These are phyloP conservation scores for Ernsta delagoae DNA, from an alignment of 2,888 invertebrate genomes.

Conservation along the genomic window DNA sequence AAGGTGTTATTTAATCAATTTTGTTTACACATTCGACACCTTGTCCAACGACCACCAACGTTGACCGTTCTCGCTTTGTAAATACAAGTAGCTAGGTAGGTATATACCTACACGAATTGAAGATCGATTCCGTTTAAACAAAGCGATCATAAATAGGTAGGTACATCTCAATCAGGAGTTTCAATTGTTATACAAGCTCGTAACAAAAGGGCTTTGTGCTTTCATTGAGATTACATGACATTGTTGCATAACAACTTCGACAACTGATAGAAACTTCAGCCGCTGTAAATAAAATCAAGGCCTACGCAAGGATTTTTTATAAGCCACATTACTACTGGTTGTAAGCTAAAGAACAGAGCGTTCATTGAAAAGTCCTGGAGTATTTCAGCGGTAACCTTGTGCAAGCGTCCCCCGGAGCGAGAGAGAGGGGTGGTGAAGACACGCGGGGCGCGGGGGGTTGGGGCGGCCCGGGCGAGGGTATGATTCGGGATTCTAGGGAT, in stretches of 20 bases:
- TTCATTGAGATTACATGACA: background rate
- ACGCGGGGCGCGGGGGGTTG: conserved; percentile 68
- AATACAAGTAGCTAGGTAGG: no score
- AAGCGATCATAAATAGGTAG: background rate
- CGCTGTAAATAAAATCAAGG: conserved; percentile 3
- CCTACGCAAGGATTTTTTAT: conserved; percentile 17
- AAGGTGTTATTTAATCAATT: conserved; percentile 55
- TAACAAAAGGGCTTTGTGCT: conserved; percentile 8
- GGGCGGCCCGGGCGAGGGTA: no score
- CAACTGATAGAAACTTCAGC: background rate
- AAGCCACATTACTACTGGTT: conserved; percentile 24
- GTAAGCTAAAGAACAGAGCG: conserved; percentile 24
- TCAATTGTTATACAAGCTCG: conserved; percentile 13
- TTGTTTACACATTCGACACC: conserved; percentile 73
- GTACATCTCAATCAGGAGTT: conserved; percentile 3
- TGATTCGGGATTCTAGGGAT: conserved; percentile 85
- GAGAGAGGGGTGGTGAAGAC: conserved; percentile 79
- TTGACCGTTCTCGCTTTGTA: no score
- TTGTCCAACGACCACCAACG: conserved; percentile 47
- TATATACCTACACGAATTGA: background rate
- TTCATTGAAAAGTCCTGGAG: conserved; percentile 38
- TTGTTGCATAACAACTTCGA: conserved; percentile 3
- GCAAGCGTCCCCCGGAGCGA: conserved; percentile 67
- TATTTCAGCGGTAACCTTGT: conserved; percentile 61
- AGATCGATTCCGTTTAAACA: conserved; percentile 8